These are phyloP conservation scores for Palythoa grandis DNA, from an alignment of 92 coral and sea anemone genomes.

Conservation along the genomic window DNA sequence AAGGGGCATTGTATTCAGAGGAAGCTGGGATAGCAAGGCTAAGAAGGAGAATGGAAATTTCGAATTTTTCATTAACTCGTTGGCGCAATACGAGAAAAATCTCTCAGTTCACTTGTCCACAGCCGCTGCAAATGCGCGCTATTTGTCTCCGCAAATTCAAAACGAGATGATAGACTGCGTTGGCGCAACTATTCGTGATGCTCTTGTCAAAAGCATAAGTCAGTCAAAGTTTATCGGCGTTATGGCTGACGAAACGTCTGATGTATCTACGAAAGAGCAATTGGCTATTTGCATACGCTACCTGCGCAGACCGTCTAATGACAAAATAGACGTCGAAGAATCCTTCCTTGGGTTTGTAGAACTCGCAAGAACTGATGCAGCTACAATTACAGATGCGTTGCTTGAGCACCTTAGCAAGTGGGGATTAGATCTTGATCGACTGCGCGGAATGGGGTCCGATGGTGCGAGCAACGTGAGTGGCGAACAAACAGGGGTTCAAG, in stretches of 20 bases:
- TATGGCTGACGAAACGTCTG: conserved; percentile 55
- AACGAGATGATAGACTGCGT: conserved; percentile 58
- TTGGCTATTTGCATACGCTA: conserved; percentile 47
- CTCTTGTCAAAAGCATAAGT: conserved; percentile 41
- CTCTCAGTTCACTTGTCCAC: conserved; percentile 36
- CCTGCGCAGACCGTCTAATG: conserved; percentile 35
- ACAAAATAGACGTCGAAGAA: conserved; percentile 49
- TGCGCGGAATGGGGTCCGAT: conserved; percentile 59
- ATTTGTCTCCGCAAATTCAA: conserved; percentile 59
- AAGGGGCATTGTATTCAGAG: conserved; percentile 57
- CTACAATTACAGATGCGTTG: conserved; percentile 48
- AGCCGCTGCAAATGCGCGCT: conserved; percentile 46
- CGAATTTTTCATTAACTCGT: conserved; percentile 54
- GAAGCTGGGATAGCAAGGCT: conserved; percentile 53
- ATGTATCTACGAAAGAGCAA: conserved; percentile 59
- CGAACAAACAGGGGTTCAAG: conserved; percentile 45
- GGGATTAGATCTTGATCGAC: conserved; percentile 47
- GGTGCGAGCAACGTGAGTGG: conserved; percentile 27
- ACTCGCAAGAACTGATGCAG: conserved; percentile 57
- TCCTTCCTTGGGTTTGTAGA: conserved; percentile 60
- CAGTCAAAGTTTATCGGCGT: conserved; percentile 56
- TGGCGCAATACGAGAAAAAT: conserved; percentile 43
- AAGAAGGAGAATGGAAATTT: conserved; percentile 56
- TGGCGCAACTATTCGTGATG: conserved; percentile 48
- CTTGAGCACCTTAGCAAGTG: conserved; percentile 38